Conservation (phyloP, 2,113 vertebrate genomes). For the Festucalex cinctus region DNA sequence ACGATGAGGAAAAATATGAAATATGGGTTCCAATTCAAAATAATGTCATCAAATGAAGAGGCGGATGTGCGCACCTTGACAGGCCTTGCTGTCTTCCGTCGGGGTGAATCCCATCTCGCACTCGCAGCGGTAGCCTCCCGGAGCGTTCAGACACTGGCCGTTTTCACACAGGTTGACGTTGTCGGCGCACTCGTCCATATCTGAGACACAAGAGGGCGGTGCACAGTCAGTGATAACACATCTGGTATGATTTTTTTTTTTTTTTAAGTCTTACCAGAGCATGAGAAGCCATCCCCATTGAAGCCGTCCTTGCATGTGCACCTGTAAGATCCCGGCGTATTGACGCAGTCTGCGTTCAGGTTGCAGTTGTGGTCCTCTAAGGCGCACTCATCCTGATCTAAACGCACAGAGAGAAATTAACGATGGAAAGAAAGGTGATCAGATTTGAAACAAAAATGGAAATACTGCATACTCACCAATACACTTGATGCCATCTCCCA, state of each 20-base stretch:
- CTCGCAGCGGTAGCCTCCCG: slow-evolving; percentile 87
- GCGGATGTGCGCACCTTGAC: slow-evolving; percentile 76
- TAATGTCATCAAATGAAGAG: neutral
- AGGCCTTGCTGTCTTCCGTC: slow-evolving; percentile 85
- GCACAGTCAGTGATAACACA: neutral
- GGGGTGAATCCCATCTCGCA: slow-evolving; percentile 94
- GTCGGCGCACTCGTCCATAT: slow-evolving; percentile 89
- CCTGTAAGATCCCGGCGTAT: slow-evolving; percentile 85
- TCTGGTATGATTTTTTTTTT: neutral
- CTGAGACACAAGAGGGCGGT: slow-evolving; percentile 51
- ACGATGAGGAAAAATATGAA: neutral
- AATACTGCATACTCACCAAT: slow-evolving; percentile 80
- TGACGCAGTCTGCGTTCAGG: slow-evolving; percentile 82
- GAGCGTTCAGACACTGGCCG: slow-evolving; percentile 89
- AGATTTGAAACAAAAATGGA: too few species aligned
- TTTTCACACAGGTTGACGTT: slow-evolving; percentile 90
- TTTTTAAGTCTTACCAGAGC: slow-evolving; percentile 73
- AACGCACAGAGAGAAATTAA: neutral
- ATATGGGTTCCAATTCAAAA: neutral
- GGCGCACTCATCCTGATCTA: slow-evolving; percentile 87
- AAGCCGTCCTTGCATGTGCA: slow-evolving; percentile 87
- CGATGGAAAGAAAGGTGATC: neutral
- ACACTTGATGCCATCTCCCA: slow-evolving; percentile 86
- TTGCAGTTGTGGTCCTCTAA: slow-evolving; percentile 85
- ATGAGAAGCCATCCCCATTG: slow-evolving; percentile 84